Conservation (phyloP, 2,113 vertebrate species). For the Phylloscopus trochiloides region DNA sequence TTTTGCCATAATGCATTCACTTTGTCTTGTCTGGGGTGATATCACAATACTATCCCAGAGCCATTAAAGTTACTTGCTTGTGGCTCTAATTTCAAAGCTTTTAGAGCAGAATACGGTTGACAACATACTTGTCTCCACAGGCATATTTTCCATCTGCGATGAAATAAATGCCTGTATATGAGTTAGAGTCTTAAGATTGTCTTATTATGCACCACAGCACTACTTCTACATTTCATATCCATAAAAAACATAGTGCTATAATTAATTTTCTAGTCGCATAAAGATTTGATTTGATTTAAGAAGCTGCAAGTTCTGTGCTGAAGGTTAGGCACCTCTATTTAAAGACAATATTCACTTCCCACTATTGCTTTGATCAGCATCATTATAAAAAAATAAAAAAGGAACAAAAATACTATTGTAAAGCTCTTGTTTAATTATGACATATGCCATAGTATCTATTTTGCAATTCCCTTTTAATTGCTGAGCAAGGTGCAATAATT, state of each 20-base stretch:
- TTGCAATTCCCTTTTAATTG: slow-evolving; percentile 15
- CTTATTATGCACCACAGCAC: not conserved
- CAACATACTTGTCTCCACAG: not conserved
- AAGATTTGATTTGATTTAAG: slow-evolving; percentile 32
- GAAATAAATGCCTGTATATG: not conserved
- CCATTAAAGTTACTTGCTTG: not conserved
- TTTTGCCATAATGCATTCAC: not conserved
- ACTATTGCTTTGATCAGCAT: slow-evolving; percentile 12
- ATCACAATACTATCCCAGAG: not conserved
- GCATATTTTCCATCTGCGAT: not conserved
- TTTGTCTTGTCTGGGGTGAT: not conserved
- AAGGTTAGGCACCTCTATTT: slow-evolving; percentile 36
- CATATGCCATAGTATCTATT: not conserved
- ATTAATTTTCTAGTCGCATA: not conserved
- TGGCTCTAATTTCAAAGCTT: not conserved
- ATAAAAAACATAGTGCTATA: slow-evolving; percentile 5
- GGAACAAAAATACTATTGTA: not conserved
- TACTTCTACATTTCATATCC: not conserved
- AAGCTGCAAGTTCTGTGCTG: not conserved
- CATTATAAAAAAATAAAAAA: not conserved
- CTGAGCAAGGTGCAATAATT: slow-evolving; percentile 35
- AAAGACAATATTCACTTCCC: slow-evolving; percentile 27
- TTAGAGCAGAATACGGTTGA: not conserved
- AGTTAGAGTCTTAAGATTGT: not conserved
- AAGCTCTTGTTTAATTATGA: slow-evolving; percentile 30